Base-by-base conservation (phyloP, 2,113 vertebrate species). In the Bubalus kerabau region DNA sequence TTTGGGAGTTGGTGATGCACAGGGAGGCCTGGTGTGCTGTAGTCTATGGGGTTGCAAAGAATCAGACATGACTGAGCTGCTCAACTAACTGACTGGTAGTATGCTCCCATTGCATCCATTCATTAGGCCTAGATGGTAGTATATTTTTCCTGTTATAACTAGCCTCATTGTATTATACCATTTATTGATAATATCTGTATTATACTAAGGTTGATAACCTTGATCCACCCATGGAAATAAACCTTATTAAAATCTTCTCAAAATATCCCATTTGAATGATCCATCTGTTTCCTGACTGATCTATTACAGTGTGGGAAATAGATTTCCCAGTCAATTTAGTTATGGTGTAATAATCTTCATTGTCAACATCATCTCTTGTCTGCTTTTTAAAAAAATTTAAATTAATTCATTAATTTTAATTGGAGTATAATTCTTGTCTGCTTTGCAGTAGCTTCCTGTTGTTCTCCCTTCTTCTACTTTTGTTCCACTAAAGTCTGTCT, bases 11-110 rank as follows among this genome's bases (percentile, higher is more conserved):
- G 28, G 60, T 62, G 30, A 32, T 62, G 60, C 3, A 62, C 30
- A 32, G 28, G 6, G 60, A 32, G 30, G 30, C 30, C 14, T 62
- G 30, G 2, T 7, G 30, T 15, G 14, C 30, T 32, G 14, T 6
- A 16, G 1, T 62, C 30, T 30, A 62, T 62, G 60, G 30, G 30
- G 14, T 62, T 0, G 0, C 60, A 32, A 16, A 62, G 60, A 62
- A 1, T 32, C 1, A 0, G 30, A 62, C 14, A 62, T 0, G 6
- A 3, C 60, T 62, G 30, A 62, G 30, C 6, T 14, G 15, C 60
- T 32, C 14, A 62, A 32, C 0, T 32, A 6, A 62, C 30, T 32
- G 60, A 62, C 30, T 71, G 40, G 16, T 30, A 90, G 21, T 6
- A 36, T 87, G 10, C 16, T 36, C 30, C 19, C 23, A 9, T 52